phyloP scores from a whole-genome alignment of 1,140 invertebrate species.

The Nylanderia fulva region DNA sequence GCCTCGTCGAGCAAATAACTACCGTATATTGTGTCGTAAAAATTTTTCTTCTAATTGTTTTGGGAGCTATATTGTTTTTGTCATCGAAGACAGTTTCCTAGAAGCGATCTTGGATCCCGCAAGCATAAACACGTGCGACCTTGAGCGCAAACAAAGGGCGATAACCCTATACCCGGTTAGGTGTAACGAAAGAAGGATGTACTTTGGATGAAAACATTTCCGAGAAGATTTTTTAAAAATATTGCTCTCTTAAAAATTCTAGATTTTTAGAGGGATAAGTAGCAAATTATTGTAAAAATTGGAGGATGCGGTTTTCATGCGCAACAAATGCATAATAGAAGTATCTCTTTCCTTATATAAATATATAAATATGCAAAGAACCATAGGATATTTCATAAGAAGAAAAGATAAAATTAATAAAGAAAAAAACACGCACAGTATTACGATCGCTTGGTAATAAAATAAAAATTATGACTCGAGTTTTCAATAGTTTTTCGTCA shows the following conservation, averaged over 20 bases:
- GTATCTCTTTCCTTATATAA: neutral
- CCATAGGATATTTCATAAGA: neutral
- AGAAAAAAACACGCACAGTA: neutral
- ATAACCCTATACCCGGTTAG: neutral
- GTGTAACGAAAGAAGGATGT: neutral
- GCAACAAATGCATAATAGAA: neutral
- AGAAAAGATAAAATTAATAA: slow-evolving; percentile 10
- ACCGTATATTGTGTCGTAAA: neutral
- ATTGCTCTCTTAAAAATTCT: neutral
- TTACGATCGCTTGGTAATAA: neutral
- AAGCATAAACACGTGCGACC: neutral
- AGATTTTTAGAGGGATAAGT: neutral
- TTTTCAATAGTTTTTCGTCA: neutral
- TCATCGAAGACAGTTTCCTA: neutral
- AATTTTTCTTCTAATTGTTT: neutral
- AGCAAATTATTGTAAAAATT: neutral
- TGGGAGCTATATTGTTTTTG: neutral
- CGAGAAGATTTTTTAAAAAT: neutral
- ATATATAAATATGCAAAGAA: neutral
- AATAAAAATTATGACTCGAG: neutral
- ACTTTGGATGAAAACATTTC: neutral
- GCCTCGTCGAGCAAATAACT: neutral
- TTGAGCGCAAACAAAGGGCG: neutral
- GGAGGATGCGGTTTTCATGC: neutral
- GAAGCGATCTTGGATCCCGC: neutral